These are phyloP conservation scores for Phocoena sinus DNA, from an alignment of 2,113 vertebrate species.

Conservation along the genomic window DNA sequence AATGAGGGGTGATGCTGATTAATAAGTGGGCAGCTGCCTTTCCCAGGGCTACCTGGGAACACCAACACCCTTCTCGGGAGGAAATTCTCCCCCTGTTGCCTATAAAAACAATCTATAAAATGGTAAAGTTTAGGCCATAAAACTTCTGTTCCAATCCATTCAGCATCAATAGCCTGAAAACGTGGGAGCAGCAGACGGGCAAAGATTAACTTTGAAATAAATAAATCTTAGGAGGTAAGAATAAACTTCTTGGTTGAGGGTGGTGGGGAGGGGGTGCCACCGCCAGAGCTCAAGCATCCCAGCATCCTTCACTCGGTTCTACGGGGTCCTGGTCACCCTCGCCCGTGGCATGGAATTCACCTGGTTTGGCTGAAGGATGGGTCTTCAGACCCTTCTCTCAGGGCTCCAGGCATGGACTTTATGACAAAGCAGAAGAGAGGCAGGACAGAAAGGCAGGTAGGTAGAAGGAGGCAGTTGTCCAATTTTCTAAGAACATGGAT, in stretches of 20 bases:
- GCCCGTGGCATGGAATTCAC: neutral
- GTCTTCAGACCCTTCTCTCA: neutral
- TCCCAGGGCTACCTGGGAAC: neutral
- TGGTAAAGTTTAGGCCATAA: constrained; percentile 77
- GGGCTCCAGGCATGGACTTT: neutral
- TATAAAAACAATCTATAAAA: constrained; percentile 78
- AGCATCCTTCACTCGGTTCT: neutral
- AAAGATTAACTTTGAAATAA: constrained; percentile 64
- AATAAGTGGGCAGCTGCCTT: constrained; percentile 64
- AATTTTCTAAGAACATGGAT: constrained; percentile 35
- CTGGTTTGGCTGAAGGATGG: neutral
- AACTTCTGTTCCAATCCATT: constrained; percentile 79
- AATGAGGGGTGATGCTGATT: neutral
- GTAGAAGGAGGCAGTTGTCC: constrained; percentile 38
- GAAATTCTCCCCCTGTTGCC: constrained; percentile 53
- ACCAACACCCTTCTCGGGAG: constrained; percentile 26
- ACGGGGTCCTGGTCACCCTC: neutral
- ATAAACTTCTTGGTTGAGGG: neutral
- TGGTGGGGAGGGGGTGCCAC: neutral
- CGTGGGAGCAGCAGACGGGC: constrained; percentile 69
- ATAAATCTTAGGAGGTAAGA: constrained; percentile 55
- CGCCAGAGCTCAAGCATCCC: neutral
- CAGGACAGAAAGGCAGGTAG: constrained; percentile 2
- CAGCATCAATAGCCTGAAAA: constrained; percentile 79
- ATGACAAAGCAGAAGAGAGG: constrained; percentile 12